Evolutionary conservation across 2,888 invertebrate species (phyloP).

Genomic region (Onchidella celtica): DNA sequence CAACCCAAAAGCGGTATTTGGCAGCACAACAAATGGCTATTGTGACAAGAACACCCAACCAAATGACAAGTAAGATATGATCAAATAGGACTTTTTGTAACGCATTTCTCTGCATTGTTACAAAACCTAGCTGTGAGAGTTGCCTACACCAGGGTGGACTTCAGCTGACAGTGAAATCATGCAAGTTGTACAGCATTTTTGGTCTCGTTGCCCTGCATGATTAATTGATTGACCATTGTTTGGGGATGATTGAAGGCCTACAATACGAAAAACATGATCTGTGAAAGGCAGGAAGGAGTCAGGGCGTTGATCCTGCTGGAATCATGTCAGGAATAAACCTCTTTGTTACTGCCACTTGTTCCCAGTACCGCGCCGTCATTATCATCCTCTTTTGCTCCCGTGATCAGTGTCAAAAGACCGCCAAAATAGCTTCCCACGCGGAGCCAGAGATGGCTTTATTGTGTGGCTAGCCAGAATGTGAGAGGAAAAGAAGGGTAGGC

Average conservation of each 20-base stretch:
- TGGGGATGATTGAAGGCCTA: not conserved
- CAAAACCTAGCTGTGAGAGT: too few species aligned
- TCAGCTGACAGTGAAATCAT: too few species aligned
- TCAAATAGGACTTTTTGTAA: too few species aligned
- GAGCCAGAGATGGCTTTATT: not conserved
- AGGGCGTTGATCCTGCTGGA: slow-evolving; percentile 8
- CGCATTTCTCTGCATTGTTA: too few species aligned
- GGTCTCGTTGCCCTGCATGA: too few species aligned
- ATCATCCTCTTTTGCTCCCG: slow-evolving; percentile 20
- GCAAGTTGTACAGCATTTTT: too few species aligned
- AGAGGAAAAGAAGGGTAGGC: slow-evolving; percentile 1
- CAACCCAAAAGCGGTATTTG: too few species aligned
- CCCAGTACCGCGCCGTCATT: not conserved
- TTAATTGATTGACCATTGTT: not conserved
- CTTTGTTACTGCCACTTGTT: slow-evolving; percentile 16
- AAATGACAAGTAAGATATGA: too few species aligned
- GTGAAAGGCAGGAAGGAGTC: not conserved
- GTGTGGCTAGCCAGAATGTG: not conserved
- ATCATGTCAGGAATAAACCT: slow-evolving; percentile 32
- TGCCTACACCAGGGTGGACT: too few species aligned
- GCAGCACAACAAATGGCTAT: too few species aligned
- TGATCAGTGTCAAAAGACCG: not conserved
- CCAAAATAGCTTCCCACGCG: slow-evolving; percentile 2
- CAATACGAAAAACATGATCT: not conserved
- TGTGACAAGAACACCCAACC: too few species aligned